phyloP scores from a whole-genome alignment of 2,888 invertebrate genomes.

The Calameuta pallipes region DNA sequence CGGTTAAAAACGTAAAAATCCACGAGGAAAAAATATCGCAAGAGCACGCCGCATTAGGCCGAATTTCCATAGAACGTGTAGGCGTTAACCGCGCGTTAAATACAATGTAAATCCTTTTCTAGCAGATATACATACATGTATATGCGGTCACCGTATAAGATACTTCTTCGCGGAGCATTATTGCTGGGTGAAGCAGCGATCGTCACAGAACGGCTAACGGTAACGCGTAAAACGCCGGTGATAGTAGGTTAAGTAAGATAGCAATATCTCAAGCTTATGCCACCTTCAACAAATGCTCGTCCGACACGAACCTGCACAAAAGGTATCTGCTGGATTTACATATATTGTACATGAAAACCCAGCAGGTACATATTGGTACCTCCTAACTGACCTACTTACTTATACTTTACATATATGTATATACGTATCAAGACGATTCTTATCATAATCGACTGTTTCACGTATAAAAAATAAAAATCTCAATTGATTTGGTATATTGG shows the following conservation, averaged over 20 bases:
- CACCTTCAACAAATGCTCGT: slow-evolving; percentile 29
- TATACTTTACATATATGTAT: no score
- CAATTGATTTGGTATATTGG: no score
- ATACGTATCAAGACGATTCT: no score
- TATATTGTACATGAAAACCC: no score
- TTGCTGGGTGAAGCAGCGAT: background rate
- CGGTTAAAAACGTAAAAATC: no score
- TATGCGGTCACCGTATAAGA: background rate
- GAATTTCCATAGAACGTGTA: background rate
- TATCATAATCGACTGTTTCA: no score
- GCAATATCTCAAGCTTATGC: slow-evolving; percentile 29
- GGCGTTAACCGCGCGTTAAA: background rate
- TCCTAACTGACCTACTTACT: no score
- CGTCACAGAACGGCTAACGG: background rate
- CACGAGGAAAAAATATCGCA: no score
- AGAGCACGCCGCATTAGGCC: no score
- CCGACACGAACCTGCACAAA: slow-evolving; percentile 19
- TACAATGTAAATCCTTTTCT: background rate
- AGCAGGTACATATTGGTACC: no score
- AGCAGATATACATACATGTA: background rate
- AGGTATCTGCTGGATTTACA: background rate
- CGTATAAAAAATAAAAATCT: no score
- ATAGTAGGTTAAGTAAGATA: slow-evolving; percentile 37
- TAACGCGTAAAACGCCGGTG: background rate
- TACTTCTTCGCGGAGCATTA: background rate